Evolutionary conservation across 2,888 invertebrate species (phyloP), one percentile per base, ranked within the genome.

Genomic region (Drosophila birchii): DNA sequence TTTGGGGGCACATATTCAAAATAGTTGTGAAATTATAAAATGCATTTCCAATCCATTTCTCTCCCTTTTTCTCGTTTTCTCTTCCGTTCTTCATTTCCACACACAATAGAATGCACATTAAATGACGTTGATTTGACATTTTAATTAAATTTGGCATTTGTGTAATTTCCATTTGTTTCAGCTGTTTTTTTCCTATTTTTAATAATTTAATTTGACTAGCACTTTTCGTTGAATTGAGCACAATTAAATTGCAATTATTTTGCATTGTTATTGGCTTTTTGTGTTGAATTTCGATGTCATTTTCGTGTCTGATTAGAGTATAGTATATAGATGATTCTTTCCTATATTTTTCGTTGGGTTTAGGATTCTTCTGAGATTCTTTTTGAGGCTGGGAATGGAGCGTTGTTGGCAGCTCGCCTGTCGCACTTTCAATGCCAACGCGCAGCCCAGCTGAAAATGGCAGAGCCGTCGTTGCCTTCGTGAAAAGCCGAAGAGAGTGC

Each of bases 371-470:
- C 47, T 29, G 29, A 29, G 29, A 29, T 29, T 29, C 5, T 29
- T 54, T 20, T 41, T 61, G 29, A 44, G 38, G 34, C 47, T 54
- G 61, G 74, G 73, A 59, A 73, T 78, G 74, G 63, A 68, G 78
- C 76, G 86, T 88, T 90, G 90, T 86, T 82, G 72, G 69, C 90
- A 70, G 81, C 72, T 86, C 68, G 90, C 81, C 82, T 85, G 91
- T 82, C 89, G 80, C 81, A 84, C 84, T 84, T 91, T 90, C 91
- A 91, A 90, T 90, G 90, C 79, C 90, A 90, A 78, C 76, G 74
- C 78, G 76, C 79, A 84, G 80, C 81, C 75, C 78, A 77, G 59
- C 76, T 71, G 73, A 79, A 78, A 76, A 39, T 69, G 75, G 39
- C 61, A 78, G 71, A 80, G 68, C 71, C 55, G 69, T n/a, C 41